phyloP scores from a whole-genome alignment of 1,140 invertebrate species.

The Caenorhabditis elegans region DNA sequence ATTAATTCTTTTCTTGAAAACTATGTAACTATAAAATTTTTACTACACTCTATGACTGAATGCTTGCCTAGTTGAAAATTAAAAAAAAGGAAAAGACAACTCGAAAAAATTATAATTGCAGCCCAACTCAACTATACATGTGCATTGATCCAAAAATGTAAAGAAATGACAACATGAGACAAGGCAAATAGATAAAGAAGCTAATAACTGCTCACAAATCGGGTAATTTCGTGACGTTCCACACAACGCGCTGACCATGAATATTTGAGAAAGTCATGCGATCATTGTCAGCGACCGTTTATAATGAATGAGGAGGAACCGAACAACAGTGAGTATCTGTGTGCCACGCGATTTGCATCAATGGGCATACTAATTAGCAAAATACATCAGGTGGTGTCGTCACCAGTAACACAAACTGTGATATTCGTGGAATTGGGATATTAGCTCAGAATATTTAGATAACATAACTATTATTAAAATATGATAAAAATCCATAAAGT shows the following conservation, averaged over 20 bases:
- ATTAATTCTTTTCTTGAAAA: no score
- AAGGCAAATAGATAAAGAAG: neutral
- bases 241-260: neutral
- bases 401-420: no score
- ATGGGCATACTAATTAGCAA: neutral
- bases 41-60: no score
- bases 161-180: no score
- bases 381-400: neutral
- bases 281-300: neutral
- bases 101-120: no score
- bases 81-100: neutral
- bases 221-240: neutral
- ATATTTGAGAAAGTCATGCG: constrained; percentile 26
- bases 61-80: neutral
- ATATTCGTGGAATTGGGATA: no score
- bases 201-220: neutral
- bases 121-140: no score
- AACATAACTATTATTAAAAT: no score
- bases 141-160: no score
- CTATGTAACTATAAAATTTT: no score
- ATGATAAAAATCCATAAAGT: no score
- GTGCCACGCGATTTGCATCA: constrained; percentile 22
- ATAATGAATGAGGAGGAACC: neutral
- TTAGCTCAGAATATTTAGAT: no score
- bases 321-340: neutral